Base-by-base conservation (phyloP, 2,113 vertebrate genomes). In the Boleophthalmus pectinirostris region DNA sequence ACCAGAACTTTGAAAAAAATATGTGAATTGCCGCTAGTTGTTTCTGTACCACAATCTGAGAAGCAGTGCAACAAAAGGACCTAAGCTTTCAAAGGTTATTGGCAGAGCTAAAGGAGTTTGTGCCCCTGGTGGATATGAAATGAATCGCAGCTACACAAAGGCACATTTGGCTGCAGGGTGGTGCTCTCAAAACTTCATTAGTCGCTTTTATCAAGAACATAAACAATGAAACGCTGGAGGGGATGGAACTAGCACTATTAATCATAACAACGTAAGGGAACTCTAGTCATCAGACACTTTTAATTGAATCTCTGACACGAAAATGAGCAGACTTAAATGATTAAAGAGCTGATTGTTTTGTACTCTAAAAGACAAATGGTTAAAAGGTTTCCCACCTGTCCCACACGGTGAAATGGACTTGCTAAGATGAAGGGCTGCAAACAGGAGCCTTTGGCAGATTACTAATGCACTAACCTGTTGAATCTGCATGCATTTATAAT, bases 51-150 rank as follows among this genome's bases (percentile, higher is more conserved):
- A 76, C 66, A 78, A 33, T 13, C 14, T 20, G 15, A 51, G 49
- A 14, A 14, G 3, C 8, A 57, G 4, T 13, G 58, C 70, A 65
- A 33, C 20, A 69, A 20, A 70, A 71, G 16, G 69, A 47, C 33
- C n/a, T 60, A 21, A 1, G 25, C 54, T 43, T 56, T 23, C 38
- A 25, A 69, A 51, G 54, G 69, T 38, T 56, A 46, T 15, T 21
- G 68, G 79, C 61, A 7, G 77, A 56, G 68, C 65, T 63, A 79
- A 85, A 84, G 68, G 53, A 70, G 72, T 80, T 82, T 79, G 71
- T 53, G 49, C 56, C 81, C 81, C 81, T 83, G 78, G 72, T 82
- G 84, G 82, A 65, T 73, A 58, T 67, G 70, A 60, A 74, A 66
- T 80, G 76, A 82, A 86, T 79, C 60, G 56, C 72, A 0, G 56